Conservation (phyloP, 2,888 invertebrate species). For the Gryllus longicercus region DNA sequence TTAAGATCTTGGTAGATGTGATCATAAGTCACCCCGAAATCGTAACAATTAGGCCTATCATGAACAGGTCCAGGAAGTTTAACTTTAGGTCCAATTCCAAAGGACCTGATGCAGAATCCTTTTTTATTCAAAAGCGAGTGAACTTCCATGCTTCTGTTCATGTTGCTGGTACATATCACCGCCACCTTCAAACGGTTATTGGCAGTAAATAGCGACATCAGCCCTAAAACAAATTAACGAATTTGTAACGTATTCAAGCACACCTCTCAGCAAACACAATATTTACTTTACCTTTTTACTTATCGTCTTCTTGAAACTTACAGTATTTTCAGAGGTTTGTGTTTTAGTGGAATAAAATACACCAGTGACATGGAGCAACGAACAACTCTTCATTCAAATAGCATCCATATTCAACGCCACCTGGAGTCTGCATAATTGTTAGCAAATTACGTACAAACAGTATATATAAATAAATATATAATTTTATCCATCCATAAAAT, state of each 20-base stretch:
- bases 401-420: too few relatives aligned
- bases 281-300: too few relatives aligned
- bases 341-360: too few relatives aligned
- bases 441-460: too few relatives aligned
- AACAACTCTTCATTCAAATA: too few relatives aligned
- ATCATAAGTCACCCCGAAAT: background rate
- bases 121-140: background rate
- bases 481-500: too few relatives aligned
- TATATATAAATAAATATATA: too few relatives aligned
- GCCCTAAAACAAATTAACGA: background rate
- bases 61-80: background rate
- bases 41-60: background rate
- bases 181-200: background rate
- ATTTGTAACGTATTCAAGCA: background rate
- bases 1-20: background rate
- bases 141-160: slow-evolving; percentile 17
- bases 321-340: too few relatives aligned
- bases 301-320: too few relatives aligned
- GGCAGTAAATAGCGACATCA: background rate
- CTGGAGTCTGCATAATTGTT: too few relatives aligned
- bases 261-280: too few relatives aligned
- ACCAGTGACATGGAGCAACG: too few relatives aligned
- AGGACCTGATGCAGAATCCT: background rate
- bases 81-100: background rate
- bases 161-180: background rate